These are phyloP conservation scores for Sardina pilchardus DNA, from an alignment of 2,113 vertebrate genomes.

Conservation along the genomic window DNA sequence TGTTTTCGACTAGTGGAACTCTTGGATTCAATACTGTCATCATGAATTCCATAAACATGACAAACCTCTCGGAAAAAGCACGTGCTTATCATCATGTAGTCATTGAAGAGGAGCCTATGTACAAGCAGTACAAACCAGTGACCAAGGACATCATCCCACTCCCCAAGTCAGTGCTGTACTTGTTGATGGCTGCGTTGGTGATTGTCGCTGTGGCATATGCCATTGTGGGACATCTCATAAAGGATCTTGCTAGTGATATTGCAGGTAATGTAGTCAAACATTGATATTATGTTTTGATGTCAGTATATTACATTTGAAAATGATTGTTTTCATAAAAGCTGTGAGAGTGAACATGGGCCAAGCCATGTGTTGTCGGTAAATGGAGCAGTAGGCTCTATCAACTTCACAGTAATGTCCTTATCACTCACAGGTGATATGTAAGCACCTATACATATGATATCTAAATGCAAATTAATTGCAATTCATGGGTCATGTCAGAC, in stretches of 20 bases:
- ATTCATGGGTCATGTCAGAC: background rate
- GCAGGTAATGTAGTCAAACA: constrained; percentile 62
- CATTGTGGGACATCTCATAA: constrained; percentile 83
- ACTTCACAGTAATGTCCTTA: background rate
- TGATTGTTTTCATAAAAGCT: background rate
- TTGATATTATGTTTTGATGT: background rate
- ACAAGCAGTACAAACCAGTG: constrained; percentile 70
- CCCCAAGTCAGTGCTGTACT: constrained; percentile 75
- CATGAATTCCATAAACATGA: constrained; percentile 59
- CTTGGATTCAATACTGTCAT: background rate
- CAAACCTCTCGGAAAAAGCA: constrained; percentile 46
- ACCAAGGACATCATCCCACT: constrained; percentile 71
- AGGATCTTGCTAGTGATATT: constrained; percentile 79
- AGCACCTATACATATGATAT: background rate
- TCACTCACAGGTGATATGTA: background rate
- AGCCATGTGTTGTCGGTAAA: background rate
- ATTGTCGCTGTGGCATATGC: constrained; percentile 80
- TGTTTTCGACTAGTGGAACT: background rate
- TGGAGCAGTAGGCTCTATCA: background rate
- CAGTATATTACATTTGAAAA: background rate
- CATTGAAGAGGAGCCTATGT: constrained; percentile 64
- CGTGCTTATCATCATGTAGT: constrained; percentile 54
- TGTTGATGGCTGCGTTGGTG: constrained; percentile 77
- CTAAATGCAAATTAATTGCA: background rate
- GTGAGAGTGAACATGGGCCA: background rate